Base-by-base conservation (phyloP, 1,140 invertebrate species). In the Drosophila bifasciata region DNA sequence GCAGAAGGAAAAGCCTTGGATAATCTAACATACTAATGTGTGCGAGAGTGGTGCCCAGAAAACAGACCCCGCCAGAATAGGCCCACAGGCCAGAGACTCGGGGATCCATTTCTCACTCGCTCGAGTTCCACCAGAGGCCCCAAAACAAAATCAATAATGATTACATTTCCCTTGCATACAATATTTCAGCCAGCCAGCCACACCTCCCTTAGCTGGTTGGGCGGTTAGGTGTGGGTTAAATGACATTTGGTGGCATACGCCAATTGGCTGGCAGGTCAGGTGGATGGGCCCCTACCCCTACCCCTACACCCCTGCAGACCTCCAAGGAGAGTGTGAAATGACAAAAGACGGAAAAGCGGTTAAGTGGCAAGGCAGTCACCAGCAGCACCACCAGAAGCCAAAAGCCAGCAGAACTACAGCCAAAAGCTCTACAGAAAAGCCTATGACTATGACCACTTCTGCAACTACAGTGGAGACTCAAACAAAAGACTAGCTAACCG, bases 21-120 rank as follows among this genome's bases (percentile, higher is more conserved):
- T 85, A 81, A 85, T 85, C 81, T 77, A 76, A 79, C 69, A 81
- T 88, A 88, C 73, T 81, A 85, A 85, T 85, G 83, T 86, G 83
- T 74, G 77, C 64, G 64, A 53, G 56, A 68, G 52, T 41, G 39
- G 39, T 40, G 43, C 21, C 6, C 32, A 53, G 43, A 23, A 23
- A 39, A 36, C 9, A 49, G 50, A 23, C 25, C 17, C n/a, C 15
- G 16, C 45, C 41, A 25, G 11, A 36, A 13, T 36, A 52, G 50
- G 43, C 28, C 23, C 49, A 44, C 40, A 53, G 32, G 23, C 15
- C 49, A 61, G 49, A 52, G 32, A 13, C 32, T 36, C 32, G 32
- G 32, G 9, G 32, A 32, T 25, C n/a, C 32, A 49, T 58, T 21
- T 32, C 58, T 44, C 40, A 23, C 32, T 36, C 16, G 19, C 25